Evolutionary conservation across 92 coral and sea anemone species (phyloP), one percentile per base, ranked within the genome.

Genomic region (Porites lobata): DNA sequence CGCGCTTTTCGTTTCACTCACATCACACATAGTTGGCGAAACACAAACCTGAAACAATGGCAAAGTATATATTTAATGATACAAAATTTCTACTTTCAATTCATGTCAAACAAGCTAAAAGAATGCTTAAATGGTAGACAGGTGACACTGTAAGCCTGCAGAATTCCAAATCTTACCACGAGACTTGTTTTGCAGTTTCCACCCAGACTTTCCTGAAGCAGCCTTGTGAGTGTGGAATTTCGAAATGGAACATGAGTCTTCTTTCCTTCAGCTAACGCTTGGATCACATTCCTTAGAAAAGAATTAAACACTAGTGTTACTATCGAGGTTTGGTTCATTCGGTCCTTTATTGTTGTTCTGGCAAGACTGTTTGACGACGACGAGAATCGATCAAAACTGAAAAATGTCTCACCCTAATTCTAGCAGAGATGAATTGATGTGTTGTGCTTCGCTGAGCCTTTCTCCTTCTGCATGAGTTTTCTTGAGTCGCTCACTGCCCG

Each of bases 121-220:
- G 61, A 56, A 56, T 56, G 3, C 47, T 38, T 38, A 38, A 38
- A 38, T 38, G 47, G 4, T 38, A 38, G 47, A 38, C 6, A 38
- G 47, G 47, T 38, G 47, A n/a, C 9, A 29, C 2, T 32, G 70
- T n/a, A 3, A 38, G 12, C 9, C 43, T 19, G 14, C 8, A 10
- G 47, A 38, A 38, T 38, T 38, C 47, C 50, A 13, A 50, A 43
- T 88, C 91, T 77, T 87, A 98, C 99, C 87, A 98, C 92, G 24
- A 98, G 93, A 67, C 98, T 98, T 7, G 99, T 98, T 83, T 98
- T 98, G 85, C 99, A 98, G 82, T 98, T 98, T 26, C 99, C 99
- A 43, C 99, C 99, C 63, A 98, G 85, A 77, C 99, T 98, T 74
- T 98, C 99, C 79, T 98, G 99, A 29, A 98, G 88, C 61, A 98